Conservation (phyloP, 2,888 invertebrate species). For the Horisme vitalbata region DNA sequence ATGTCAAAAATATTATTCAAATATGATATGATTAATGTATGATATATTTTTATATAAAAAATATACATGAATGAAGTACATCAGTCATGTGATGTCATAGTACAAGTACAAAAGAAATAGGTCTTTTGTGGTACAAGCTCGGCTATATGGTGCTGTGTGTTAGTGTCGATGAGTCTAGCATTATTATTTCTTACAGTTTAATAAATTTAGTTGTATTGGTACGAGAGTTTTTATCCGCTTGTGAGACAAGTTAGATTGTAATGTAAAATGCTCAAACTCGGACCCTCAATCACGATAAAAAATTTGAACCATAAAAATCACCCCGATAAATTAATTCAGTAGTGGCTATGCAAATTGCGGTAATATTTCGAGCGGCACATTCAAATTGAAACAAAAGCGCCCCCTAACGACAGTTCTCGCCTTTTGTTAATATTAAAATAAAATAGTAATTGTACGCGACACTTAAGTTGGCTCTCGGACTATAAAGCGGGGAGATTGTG, state of each 20-base stretch:
- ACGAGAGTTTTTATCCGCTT: no score
- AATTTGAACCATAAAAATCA: constrained; percentile 45
- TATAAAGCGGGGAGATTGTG: constrained; percentile 53
- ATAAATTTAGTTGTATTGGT: not conserved
- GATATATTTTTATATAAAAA: no score
- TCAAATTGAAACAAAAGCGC: constrained; percentile 73
- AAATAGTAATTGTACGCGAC: constrained; percentile 71
- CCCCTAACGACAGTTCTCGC: constrained; percentile 61
- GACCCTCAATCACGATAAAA: constrained; percentile 7
- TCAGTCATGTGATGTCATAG: no score
- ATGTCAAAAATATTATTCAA: no score
- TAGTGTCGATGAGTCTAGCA: no score
- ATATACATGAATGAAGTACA: no score
- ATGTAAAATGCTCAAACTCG: not conserved
- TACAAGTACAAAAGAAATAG: no score
- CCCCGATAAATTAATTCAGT: constrained; percentile 45
- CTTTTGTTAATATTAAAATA: constrained; percentile 73
- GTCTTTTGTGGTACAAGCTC: no score
- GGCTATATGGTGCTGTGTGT: no score
- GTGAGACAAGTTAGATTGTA: no score
- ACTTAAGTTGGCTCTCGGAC: constrained; percentile 55
- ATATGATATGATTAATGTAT: no score
- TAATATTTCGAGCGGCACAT: constrained; percentile 63
- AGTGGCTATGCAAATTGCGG: constrained; percentile 64
- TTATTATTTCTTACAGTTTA: no score